Evolutionary conservation across 2,113 vertebrate genomes (phyloP), one percentile per base, ranked within the genome.

Genomic region (Pomatorhinus ruficollis): DNA sequence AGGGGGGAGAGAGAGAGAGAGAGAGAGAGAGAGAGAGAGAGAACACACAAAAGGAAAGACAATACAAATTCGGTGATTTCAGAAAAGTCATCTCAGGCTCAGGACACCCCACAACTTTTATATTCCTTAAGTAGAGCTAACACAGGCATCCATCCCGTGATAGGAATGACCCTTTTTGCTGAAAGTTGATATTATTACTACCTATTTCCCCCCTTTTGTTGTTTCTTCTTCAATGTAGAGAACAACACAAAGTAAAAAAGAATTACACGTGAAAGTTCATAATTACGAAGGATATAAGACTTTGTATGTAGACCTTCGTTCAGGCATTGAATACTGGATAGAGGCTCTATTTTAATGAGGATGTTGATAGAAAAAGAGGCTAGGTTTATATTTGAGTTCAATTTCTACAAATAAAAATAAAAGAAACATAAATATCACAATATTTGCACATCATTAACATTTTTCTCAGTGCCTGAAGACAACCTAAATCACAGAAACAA

Each of bases 391-490:
- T 50, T 24, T 71, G 10, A 65, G 49, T 71, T 88, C 59, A 77
- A 92, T 68, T 95, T 95, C 61, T 93, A 47, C 33, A 93, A 97
- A 95, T 66, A 85, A 83, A 94, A 93, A 71, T 53, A 89, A 91
- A 94, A 75, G 25, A 91, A 69, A 49, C 31, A 61, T 21, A 86
- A 87, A 66, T 15, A 77, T 66, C 59, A 80, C 68, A 88, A 79
- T 69, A 89, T 83, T 90, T 90, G 31, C 30, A 88, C 47, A 21
- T 92, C 64, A 76, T 40, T 89, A 87, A 74, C 9, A 64, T 90
- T 92, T 82, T 92, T 89, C 50, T 89, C 90, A 90, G 64, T 71
- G 91, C 82, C 90, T 80, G 76, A 95, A 96, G 84, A 85, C 50
- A 91, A 44, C 42, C 47, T 80, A 96, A 88, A 89, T 83, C 75